Evolutionary conservation across 30 jellyfish, hydroid and myxozoan genomes (phyloP).

Genomic region (Cassiopea andromeda): DNA sequence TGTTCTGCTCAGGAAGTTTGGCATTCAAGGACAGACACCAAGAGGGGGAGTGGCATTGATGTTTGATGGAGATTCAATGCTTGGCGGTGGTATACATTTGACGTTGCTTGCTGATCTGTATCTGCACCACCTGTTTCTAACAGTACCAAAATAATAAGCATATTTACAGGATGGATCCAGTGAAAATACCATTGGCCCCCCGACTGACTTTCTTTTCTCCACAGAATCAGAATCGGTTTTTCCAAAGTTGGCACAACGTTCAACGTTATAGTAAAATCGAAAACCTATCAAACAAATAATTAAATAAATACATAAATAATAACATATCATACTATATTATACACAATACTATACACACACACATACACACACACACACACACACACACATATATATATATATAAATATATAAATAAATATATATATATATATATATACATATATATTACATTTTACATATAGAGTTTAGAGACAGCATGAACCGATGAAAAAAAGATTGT

Average conservation of each 20-base stretch:
- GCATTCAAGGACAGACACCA: no score
- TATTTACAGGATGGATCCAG: conserved; percentile 61
- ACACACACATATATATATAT: no score
- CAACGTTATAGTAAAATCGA: conserved; percentile 63
- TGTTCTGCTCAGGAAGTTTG: no score
- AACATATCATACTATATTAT: no score
- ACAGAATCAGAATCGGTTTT: conserved; percentile 6
- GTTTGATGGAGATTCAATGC: background rate
- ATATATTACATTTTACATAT: no score
- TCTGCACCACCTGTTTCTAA: conserved; percentile 40
- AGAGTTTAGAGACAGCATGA: no score
- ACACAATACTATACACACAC: no score
- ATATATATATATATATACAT: no score
- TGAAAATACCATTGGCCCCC: conserved; percentile 79
- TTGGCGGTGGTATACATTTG: conserved; percentile 29
- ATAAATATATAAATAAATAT: no score
- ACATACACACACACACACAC: no score
- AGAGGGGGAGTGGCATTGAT: background rate
- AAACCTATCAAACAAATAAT: background rate
- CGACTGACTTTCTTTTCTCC: conserved; percentile 16
- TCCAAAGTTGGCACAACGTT: conserved; percentile 73
- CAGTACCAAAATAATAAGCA: conserved; percentile 63
- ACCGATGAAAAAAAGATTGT: no score
- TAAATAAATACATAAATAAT: background rate
- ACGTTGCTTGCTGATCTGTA: conserved; percentile 23